Conservation (phyloP, 53 echinoderm and acorn worm genomes). For the Stichopus horrens region DNA sequence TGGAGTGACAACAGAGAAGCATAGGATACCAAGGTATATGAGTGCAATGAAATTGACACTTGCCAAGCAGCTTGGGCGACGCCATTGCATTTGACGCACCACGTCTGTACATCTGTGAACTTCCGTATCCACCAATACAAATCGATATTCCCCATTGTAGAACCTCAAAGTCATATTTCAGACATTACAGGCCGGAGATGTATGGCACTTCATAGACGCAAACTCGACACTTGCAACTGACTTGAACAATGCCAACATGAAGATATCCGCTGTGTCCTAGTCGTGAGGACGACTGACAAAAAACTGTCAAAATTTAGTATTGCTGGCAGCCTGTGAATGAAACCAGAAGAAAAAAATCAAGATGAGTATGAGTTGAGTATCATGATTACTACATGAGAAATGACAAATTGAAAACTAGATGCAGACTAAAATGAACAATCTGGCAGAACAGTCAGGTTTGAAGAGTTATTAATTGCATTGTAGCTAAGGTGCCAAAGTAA, state of each 20-base stretch:
- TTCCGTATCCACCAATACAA: constrained; percentile 54
- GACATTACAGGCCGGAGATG: constrained; percentile 79
- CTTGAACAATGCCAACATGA: constrained; percentile 34
- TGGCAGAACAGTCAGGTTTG: too few species aligned
- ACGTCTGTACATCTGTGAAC: constrained; percentile 42
- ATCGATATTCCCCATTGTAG: constrained; percentile 71
- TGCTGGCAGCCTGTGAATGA: constrained; percentile 19
- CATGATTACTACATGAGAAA: too few species aligned
- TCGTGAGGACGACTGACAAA: not conserved
- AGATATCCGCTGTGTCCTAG: constrained; percentile 22
- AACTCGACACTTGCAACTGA: constrained; percentile 3
- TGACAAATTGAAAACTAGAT: too few species aligned
- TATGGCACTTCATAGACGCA: constrained; percentile 67
- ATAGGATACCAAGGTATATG: constrained; percentile 47
- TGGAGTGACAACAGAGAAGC: constrained; percentile 37
- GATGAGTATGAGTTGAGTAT: too few species aligned
- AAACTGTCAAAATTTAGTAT: constrained; percentile 7
- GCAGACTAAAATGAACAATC: too few species aligned
- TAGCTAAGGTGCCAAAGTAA: too few species aligned
- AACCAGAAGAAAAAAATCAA: not conserved
- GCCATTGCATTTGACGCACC: constrained; percentile 48
- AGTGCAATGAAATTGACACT: constrained; percentile 31
- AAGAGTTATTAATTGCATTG: too few species aligned
- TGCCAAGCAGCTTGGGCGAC: constrained; percentile 38
- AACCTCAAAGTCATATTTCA: constrained; percentile 98